Percentiles rank a stretch among this genome's conserved stretches.
Conservation (phyloP, 2,113 vertebrate genomes). For the Mus spicilegus region DNA sequence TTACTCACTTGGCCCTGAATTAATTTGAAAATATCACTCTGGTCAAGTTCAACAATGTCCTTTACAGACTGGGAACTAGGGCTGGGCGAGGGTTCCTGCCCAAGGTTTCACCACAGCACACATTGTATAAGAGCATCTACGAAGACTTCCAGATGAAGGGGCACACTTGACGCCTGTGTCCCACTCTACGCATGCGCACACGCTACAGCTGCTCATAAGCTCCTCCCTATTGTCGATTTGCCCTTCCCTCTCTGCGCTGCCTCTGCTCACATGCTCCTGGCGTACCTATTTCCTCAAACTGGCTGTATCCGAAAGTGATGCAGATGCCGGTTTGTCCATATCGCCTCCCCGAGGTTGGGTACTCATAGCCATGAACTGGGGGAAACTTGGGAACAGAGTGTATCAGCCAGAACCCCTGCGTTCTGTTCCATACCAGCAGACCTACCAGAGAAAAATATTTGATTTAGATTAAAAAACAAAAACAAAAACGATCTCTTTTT, state of each 20-base stretch:
- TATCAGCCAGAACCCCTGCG: slow-evolving; percentile 94
- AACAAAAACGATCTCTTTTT: background rate
- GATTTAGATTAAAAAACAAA: slow-evolving; percentile 15
- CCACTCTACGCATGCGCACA: background rate
- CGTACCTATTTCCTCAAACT: slow-evolving; percentile 91
- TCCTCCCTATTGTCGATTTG: too few relatives aligned
- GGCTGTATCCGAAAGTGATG: slow-evolving; percentile 90
- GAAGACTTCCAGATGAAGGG: background rate
- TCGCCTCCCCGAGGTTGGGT: slow-evolving; percentile 89
- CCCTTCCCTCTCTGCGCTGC: too few relatives aligned
- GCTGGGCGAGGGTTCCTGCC: background rate
- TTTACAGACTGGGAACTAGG: background rate
- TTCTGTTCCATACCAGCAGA: slow-evolving; percentile 90
- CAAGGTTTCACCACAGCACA: background rate
- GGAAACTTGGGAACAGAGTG: slow-evolving; percentile 95
- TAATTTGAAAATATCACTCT: slow-evolving; percentile 30
- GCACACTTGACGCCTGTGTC: background rate
- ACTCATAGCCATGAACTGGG: slow-evolving; percentile 90
- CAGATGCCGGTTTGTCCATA: slow-evolving; percentile 92
- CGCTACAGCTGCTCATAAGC: too few relatives aligned
- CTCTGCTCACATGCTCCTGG: background rate
- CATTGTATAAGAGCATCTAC: background rate
- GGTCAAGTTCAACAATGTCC: background rate
- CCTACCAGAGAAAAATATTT: slow-evolving; percentile 85
- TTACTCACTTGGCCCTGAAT: background rate